Conservation (phyloP, 2,797 vertebrate species). For the Xenentodon cancila region DNA sequence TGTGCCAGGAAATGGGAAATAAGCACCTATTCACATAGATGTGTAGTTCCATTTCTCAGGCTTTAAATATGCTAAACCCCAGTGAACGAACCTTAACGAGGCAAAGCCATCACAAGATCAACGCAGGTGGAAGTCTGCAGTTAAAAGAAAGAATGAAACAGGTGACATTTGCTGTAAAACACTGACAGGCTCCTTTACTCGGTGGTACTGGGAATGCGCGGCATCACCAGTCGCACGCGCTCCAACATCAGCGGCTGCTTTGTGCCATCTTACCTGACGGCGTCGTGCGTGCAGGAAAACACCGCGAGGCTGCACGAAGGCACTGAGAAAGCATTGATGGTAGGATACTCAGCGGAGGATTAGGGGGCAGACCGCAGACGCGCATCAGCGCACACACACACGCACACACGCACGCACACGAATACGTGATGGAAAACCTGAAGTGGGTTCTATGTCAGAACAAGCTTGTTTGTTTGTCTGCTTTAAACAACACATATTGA, state of each 20-base stretch:
- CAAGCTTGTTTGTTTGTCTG: too few relatives aligned
- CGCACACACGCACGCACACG: background rate
- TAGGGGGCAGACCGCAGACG: background rate
- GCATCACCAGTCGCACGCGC: too few relatives aligned
- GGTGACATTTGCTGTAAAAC: too few relatives aligned
- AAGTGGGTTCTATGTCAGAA: too few relatives aligned
- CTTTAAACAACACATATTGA: too few relatives aligned
- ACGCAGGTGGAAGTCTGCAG: too few relatives aligned
- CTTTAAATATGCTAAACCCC: background rate
- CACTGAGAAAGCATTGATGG: background rate
- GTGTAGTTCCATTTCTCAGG: background rate
- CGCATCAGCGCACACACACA: background rate
- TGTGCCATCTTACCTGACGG: background rate
- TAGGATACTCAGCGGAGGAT: slow-evolving; percentile 8
- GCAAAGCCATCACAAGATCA: background rate
- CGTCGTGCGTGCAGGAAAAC: background rate
- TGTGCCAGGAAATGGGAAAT: slow-evolving; percentile 30
- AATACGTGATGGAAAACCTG: background rate
- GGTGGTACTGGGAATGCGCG: too few relatives aligned
- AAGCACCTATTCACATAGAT: background rate
- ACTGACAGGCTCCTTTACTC: too few relatives aligned
- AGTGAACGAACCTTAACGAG: background rate
- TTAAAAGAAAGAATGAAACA: too few relatives aligned
- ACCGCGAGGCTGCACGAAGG: background rate
- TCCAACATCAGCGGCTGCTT: background rate